These are phyloP conservation scores for Eufriesea mexicana DNA, from an alignment of 1,140 invertebrate genomes.

Conservation along the genomic window DNA sequence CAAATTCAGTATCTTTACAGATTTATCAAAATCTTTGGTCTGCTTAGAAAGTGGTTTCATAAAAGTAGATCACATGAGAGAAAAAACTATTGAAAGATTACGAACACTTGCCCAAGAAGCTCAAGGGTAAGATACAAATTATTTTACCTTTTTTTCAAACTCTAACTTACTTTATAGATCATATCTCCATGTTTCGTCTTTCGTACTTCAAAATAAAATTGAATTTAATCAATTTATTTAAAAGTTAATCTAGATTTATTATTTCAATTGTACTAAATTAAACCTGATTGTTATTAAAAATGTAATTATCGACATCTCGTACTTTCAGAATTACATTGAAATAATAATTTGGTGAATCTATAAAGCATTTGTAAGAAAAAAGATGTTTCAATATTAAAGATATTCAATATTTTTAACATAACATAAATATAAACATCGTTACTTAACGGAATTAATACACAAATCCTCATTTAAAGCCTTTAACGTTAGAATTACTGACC, in stretches of 20 bases:
- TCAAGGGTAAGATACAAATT: constrained; percentile 70
- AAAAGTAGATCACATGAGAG: constrained; percentile 71
- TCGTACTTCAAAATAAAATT: too few relatives aligned
- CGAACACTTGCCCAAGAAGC: constrained; percentile 66
- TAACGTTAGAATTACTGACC: too few relatives aligned
- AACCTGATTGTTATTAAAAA: too few relatives aligned
- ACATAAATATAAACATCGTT: too few relatives aligned
- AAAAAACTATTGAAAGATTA: constrained; percentile 75
- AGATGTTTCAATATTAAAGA: too few relatives aligned
- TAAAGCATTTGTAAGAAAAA: too few relatives aligned
- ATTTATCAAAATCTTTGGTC: constrained; percentile 74
- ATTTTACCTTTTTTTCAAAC: background rate
- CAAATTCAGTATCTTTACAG: constrained; percentile 53
- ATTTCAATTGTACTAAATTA: background rate
- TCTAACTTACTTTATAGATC: background rate
- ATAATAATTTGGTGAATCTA: too few relatives aligned
- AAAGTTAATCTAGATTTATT: background rate
- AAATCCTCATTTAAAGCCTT: too few relatives aligned
- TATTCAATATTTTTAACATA: too few relatives aligned
- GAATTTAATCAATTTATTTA: too few relatives aligned
- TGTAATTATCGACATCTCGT: too few relatives aligned
- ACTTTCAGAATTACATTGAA: too few relatives aligned
- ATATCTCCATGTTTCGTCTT: background rate
- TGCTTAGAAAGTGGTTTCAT: constrained; percentile 76
- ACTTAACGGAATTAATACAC: background rate